Base-by-base conservation (phyloP, 1,140 invertebrate species). In the Drosophila bipectinata region DNA sequence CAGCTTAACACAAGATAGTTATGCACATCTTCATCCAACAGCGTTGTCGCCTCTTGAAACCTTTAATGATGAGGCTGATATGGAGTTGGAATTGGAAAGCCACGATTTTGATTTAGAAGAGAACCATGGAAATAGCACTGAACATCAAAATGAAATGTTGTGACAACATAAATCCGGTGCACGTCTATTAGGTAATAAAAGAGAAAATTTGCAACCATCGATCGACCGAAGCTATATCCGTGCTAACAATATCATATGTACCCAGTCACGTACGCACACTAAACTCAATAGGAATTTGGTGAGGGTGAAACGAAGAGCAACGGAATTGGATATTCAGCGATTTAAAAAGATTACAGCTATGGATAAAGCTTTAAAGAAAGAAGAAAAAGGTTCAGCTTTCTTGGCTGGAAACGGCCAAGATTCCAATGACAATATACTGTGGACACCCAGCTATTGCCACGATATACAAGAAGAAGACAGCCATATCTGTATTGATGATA, bases 71-170 rank as follows among this genome's bases (percentile, higher is more conserved):
- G 77, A 83, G 0, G 68, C 75, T 5, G 90, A 91, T 15, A 91
- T 91, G 79, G 90, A 91, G 26, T 58, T 91, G 41, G 90, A 91
- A 24, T 34, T 91, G 44, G 90, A 83, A 21, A 76, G 82, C 14
- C 79, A 91, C 47, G 92, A 92, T 48, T 92, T 93, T 77, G 92
- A 92, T 37, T 83, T 92, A 12, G 92, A 92, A 48, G 93, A 92
- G 12, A 79, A 92, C n/a, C 92, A 93, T 61, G 90, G 84, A 28
- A 92, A 93, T 75, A 81, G 83, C 74, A 92, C 92, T 84, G 74
- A 53, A 5, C 60, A 81, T 1, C 73, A 74, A 4, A 84, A 90
- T 37, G 93, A 93, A 47, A 92, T 93, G 90, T 93, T 93, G 93
- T 93, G 93, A 93, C 93, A 93, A 54, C 76, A 75, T 80, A 53